Conservation (phyloP, 2,113 vertebrate species). For the Hymenochirus boettgeri region DNA sequence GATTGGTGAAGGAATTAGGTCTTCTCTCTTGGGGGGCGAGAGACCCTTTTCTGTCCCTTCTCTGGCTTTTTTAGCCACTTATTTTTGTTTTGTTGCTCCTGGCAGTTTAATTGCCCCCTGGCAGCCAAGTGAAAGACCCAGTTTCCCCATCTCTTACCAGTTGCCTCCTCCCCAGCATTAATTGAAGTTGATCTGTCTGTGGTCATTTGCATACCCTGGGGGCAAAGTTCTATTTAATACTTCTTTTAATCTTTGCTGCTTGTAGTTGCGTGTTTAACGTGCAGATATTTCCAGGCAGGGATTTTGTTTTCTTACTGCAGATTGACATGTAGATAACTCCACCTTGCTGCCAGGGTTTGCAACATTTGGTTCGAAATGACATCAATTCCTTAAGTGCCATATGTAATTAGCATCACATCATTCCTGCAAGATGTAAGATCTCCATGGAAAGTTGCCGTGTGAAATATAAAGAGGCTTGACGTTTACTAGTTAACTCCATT, state of each 20-base stretch:
- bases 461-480: background rate
- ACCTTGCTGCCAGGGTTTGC: background rate
- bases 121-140: background rate
- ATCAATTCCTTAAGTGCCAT: slow-evolving; percentile 7
- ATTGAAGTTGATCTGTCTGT: background rate
- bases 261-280: background rate
- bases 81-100: background rate
- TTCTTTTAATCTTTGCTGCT: background rate
- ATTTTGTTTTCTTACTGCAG: background rate
- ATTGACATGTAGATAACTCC: background rate
- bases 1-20: slow-evolving; percentile 34
- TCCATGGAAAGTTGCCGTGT: background rate
- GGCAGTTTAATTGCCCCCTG: slow-evolving; percentile 9
- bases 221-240: background rate
- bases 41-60: background rate
- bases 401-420: background rate
- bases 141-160: background rate
- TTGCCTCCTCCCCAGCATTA: background rate
- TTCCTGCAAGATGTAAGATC: slow-evolving; percentile 6
- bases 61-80: slow-evolving; percentile 7
- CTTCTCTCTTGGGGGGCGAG: slow-evolving; percentile 23
- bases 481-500: background rate
- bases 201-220: background rate
- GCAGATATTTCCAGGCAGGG: background rate
- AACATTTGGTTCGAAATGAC: background rate